phyloP scores from a whole-genome alignment of 2,888 invertebrate genomes.

The Ethmia dodecea region DNA sequence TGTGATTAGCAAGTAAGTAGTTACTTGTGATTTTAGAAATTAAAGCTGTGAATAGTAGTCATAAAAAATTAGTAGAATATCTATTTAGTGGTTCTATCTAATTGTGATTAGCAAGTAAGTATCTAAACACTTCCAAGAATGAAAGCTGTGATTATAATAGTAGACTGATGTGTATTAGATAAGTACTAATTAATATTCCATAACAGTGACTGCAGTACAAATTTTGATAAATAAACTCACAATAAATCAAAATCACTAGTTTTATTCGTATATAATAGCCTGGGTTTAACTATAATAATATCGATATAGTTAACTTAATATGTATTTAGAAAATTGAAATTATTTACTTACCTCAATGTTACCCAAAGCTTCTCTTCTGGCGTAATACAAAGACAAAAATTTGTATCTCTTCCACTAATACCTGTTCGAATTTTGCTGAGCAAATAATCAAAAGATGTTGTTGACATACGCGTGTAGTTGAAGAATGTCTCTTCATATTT shows the following conservation, averaged over 20 bases:
- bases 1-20: no score
- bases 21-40: no score
- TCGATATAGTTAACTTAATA: not conserved
- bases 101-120: no score
- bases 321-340: not conserved
- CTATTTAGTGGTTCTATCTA: no score
- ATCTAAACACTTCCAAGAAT: no score
- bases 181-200: no score
- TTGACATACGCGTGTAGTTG: slow-evolving; percentile 11
- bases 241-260: not conserved
- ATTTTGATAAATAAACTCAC: not conserved
- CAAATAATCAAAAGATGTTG: slow-evolving; percentile 11
- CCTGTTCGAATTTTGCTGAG: slow-evolving; percentile 9
- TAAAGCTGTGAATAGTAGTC: no score
- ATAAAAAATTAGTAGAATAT: no score
- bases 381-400: slow-evolving; percentile 9
- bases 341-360: not conserved
- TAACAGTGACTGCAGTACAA: no score
- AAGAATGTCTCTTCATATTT: slow-evolving; percentile 9
- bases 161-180: no score
- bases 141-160: no score
- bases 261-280: not conserved
- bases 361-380: slow-evolving; percentile 7
- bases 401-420: slow-evolving; percentile 10
- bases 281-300: not conserved